phyloP scores from a whole-genome alignment of 2,113 vertebrate species.

The Tragelaphus imberbis region DNA sequence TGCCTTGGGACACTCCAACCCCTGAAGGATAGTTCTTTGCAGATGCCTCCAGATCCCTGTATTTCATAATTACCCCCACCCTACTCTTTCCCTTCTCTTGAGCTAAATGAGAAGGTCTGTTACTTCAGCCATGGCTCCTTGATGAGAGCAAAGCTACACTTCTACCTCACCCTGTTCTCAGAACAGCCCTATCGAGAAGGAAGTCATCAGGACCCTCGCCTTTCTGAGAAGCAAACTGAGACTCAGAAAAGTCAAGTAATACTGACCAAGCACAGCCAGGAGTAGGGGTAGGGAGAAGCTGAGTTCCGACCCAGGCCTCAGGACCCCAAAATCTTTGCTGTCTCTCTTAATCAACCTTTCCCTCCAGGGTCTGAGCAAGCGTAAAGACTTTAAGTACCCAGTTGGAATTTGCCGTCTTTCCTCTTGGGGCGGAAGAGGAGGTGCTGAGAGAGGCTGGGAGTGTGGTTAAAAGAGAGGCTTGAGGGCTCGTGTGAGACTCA shows the following conservation, averaged over 20 bases:
- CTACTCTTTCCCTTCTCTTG: not conserved
- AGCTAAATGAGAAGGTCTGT: not conserved
- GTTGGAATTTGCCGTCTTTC: not conserved
- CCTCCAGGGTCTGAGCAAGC: not conserved
- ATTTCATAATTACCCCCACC: too few species aligned
- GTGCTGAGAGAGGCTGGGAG: not conserved
- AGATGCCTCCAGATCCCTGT: not conserved
- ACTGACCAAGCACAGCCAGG: not conserved
- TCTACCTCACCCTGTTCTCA: fast-evolving
- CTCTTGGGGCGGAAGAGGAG: not conserved
- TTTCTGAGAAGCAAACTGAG: not conserved
- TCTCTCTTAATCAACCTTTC: not conserved
- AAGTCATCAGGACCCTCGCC: not conserved
- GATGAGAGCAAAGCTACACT: too few species aligned
- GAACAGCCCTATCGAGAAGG: fast-evolving
- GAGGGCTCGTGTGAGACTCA: not conserved
- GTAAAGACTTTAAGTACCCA: not conserved
- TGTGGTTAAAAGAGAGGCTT: not conserved
- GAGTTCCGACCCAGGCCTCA: not conserved
- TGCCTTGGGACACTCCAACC: not conserved
- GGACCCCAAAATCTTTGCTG: not conserved
- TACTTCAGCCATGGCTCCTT: not conserved
- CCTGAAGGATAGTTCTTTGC: not conserved
- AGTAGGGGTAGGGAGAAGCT: fast-evolving
- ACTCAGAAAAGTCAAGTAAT: fast-evolving